Percentiles rank a stretch among this genome's conserved stretches.
phyloP scores from a whole-genome alignment of 2,113 vertebrate genomes.

The Anser cygnoides region DNA sequence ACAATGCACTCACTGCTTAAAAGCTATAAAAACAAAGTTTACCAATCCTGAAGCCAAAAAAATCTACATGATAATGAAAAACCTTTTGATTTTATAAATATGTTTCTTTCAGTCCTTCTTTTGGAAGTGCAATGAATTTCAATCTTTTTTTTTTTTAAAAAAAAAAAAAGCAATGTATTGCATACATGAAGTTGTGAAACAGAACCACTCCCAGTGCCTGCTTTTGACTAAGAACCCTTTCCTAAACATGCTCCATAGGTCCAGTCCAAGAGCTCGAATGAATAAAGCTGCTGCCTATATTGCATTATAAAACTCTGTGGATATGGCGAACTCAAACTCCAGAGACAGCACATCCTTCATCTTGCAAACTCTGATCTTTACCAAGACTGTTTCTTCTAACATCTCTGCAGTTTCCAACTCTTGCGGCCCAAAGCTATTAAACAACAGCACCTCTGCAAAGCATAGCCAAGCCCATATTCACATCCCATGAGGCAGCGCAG shows the following conservation, averaged over 20 bases:
- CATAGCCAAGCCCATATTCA: rapidly evolving
- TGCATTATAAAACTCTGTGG: neutral
- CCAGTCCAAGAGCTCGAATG: neutral
- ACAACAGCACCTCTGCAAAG: neutral
- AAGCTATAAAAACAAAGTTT: neutral
- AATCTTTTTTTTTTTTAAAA: neutral
- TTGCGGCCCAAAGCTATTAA: neutral
- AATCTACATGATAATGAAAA: neutral
- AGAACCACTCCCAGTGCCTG: neutral
- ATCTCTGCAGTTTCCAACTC: neutral
- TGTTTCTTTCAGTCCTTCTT: neutral
- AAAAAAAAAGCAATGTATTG: too few relatives aligned
- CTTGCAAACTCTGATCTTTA: neutral
- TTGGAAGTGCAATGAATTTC: neutral
- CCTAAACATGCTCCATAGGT: neutral
- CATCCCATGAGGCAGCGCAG: neutral
- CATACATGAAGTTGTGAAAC: neutral
- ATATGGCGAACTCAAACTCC: neutral
- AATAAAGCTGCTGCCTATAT: neutral
- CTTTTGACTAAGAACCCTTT: neutral
- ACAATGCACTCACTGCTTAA: neutral
- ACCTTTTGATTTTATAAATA: neutral
- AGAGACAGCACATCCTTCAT: neutral
- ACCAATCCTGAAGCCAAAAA: neutral
- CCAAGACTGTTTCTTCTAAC: neutral